Percentiles rank a stretch among this genome's conserved stretches.
These are phyloP conservation scores for Syritta pipiens DNA, from an alignment of 2,888 invertebrate genomes.

Conservation along the genomic window DNA sequence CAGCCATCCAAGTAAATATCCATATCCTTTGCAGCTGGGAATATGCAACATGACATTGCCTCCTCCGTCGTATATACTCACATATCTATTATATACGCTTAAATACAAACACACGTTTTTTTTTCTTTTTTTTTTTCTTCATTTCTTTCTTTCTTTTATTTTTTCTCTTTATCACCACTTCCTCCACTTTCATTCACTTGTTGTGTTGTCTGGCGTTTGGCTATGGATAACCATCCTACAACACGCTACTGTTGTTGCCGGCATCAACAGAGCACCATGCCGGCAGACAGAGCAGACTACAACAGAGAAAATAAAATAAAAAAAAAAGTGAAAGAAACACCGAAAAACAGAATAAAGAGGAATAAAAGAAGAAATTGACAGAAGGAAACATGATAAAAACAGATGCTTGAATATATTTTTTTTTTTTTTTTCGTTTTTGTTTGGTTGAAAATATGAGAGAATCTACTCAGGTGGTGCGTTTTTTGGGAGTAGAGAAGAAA, in stretches of 20 bases:
- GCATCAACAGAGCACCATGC: conserved; percentile 57
- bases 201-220: conserved; percentile 64
- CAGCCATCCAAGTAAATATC: conserved; percentile 4
- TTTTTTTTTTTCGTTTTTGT: conserved; percentile 17
- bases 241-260: conserved; percentile 65
- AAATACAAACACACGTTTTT: conserved; percentile 41
- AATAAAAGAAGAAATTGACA: conserved; percentile 48
- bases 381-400: conserved; percentile 53
- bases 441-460: conserved; percentile 45
- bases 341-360: conserved; percentile 52
- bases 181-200: conserved; percentile 67
- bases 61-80: neutral
- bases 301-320: conserved; percentile 26
- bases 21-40: conserved; percentile 47
- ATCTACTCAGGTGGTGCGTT: conserved; percentile 45
- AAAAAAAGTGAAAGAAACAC: conserved; percentile 31
- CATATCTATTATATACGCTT: conserved; percentile 13
- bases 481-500: conserved; percentile 21
- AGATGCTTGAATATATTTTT: conserved; percentile 39
- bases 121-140: conserved; percentile 34
- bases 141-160: conserved; percentile 32
- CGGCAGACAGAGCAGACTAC: conserved; percentile 42
- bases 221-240: conserved; percentile 61
- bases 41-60: conserved; percentile 38
- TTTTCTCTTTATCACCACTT: conserved; percentile 49